Percentiles rank a stretch among this genome's conserved stretches.
Conservation (phyloP, 2,113 vertebrate genomes). For the Salvelinus namaycush region DNA sequence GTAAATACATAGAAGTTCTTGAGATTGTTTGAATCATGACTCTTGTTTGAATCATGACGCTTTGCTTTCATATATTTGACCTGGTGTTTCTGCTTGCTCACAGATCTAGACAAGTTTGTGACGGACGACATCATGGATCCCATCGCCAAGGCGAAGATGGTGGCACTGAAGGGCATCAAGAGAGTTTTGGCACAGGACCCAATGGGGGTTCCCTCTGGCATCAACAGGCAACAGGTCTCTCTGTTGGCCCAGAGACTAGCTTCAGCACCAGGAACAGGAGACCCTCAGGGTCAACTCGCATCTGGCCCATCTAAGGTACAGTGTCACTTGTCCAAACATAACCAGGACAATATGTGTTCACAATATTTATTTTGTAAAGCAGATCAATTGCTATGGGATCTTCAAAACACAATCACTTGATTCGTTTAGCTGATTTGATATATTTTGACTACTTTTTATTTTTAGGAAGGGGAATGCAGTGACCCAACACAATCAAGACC, state of each 20-base stretch:
- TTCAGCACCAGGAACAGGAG: constrained; percentile 78
- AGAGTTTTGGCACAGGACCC: constrained; percentile 96
- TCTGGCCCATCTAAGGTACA: constrained; percentile 75
- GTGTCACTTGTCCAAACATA: background rate
- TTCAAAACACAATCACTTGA: background rate
- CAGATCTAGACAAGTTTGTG: constrained; percentile 94
- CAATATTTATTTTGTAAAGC: background rate
- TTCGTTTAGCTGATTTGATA: background rate
- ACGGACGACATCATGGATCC: constrained; percentile 96
- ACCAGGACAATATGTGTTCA: background rate
- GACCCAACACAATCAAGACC: constrained; percentile 86
- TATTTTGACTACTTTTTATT: background rate
- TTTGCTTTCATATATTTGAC: background rate
- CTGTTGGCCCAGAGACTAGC: constrained; percentile 91
- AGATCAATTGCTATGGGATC: too few species aligned
- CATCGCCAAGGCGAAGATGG: constrained; percentile 98
- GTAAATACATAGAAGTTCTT: constrained; percentile 57
- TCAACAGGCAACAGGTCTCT: constrained; percentile 95
- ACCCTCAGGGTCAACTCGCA: constrained; percentile 80
- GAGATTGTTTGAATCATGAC: too few species aligned
- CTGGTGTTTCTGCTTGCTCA: constrained; percentile 3
- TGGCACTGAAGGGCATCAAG: constrained; percentile 97
- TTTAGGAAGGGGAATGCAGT: constrained; percentile 82
- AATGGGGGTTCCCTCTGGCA: constrained; percentile 88
- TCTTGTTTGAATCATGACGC: background rate